Evolutionary conservation across 2,113 vertebrate genomes (phyloP), one percentile per base, ranked within the genome.

Genomic region (Aptenodytes patagonicus): DNA sequence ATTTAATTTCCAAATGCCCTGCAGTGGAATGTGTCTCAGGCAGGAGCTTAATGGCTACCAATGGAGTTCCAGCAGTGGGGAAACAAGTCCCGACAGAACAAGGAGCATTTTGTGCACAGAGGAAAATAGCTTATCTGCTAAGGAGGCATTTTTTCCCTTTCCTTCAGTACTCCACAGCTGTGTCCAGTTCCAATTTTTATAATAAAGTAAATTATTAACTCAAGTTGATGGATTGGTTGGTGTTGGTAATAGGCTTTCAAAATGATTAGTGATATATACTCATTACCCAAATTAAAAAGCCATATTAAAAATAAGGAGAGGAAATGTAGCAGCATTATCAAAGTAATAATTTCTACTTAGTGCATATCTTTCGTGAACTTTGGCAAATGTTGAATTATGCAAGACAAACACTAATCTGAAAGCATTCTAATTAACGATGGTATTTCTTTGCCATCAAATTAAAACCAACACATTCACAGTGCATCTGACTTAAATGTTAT

Each of bases 261-360:
- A 94, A 96, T 96, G 94, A 96, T 96, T 97, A 91, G 94, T 97
- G 96, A 97, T 95, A 96, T 96, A 96, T 96, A 95, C 82, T 97
- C 91, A 97, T 97, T 97, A 97, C 62, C 89, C 95, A 97, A 96
- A 97, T 97, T 97, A 97, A 97, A 97, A 95, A 97, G 89, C 87
- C 84, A 68, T 96, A 95, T 95, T 93, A 97, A 96, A 97, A 97
- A 91, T 96, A 97, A 95, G 91, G 90, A 93, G 89, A 85, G 68
- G 93, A 96, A 96, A 96, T 90, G 91, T 92, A 96, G 94, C 89
- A 91, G 95, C 82, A 88, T 92, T 97, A 97, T 96, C 95, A 88
- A 95, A 96, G 97, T 86, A 96, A 97, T 97, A 95, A 97, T 96
- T 95, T 95, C 95, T 94, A 94, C 83, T 97, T 97, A 94, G 93